Percentiles rank a stretch among this genome's conserved stretches.
Conservation (phyloP, 1,140 invertebrate genomes). For the Neuroterus valhalla region DNA sequence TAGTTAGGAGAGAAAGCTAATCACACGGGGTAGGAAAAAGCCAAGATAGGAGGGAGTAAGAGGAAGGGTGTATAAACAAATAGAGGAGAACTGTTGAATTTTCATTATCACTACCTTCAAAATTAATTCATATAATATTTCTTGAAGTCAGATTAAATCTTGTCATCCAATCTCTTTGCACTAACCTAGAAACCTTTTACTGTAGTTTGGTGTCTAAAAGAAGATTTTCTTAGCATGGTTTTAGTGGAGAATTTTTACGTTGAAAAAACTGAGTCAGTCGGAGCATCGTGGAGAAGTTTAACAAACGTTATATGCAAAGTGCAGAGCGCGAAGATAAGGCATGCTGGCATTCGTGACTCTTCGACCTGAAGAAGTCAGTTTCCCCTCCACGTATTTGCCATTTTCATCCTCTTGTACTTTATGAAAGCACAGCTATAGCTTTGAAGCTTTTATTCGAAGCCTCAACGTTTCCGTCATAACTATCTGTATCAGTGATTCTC, state of each 20-base stretch:
- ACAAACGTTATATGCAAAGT: slow-evolving; percentile 62
- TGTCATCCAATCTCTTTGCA: too few species aligned
- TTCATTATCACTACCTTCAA: too few species aligned
- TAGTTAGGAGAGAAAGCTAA: too few species aligned
- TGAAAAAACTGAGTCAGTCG: slow-evolving; percentile 7
- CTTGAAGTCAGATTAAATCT: too few species aligned
- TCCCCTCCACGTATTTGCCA: slow-evolving; percentile 17
- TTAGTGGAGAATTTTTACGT: neutral
- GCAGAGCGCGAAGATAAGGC: slow-evolving; percentile 64
- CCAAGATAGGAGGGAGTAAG: too few species aligned
- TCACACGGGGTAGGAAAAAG: too few species aligned
- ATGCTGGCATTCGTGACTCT: slow-evolving; percentile 50
- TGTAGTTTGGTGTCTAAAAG: neutral
- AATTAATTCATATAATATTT: too few species aligned
- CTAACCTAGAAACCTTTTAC: too few species aligned
- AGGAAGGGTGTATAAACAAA: too few species aligned
- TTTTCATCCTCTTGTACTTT: slow-evolving; percentile 24
- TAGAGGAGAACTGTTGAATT: too few species aligned
- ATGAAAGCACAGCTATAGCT: slow-evolving; percentile 12
- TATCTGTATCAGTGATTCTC: slow-evolving; percentile 13
- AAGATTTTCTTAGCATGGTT: neutral
- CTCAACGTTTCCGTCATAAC: slow-evolving; percentile 25
- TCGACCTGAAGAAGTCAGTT: slow-evolving; percentile 28
- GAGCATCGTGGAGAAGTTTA: slow-evolving; percentile 40
- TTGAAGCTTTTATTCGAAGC: slow-evolving; percentile 22